phyloP scores from a whole-genome alignment of 2,888 invertebrate species.

The Unio pictorum region DNA sequence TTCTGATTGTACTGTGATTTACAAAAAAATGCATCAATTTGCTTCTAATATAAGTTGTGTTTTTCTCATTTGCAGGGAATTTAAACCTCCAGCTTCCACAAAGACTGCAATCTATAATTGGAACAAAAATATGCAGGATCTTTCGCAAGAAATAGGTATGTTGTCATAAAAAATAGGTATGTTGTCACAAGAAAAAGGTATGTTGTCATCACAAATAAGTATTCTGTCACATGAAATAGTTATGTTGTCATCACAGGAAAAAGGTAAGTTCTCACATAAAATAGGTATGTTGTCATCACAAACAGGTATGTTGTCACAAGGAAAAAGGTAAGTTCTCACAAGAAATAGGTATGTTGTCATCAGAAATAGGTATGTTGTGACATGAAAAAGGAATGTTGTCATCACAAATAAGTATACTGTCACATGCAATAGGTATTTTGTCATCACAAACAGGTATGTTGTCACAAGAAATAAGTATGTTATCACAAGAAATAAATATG shows the following conservation, averaged over 20 bases:
- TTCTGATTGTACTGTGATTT: no score
- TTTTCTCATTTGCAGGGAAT: conserved; percentile 50
- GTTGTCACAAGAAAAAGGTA: not conserved
- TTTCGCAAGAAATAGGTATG: conserved; percentile 65
- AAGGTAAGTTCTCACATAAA: conserved; percentile 61
- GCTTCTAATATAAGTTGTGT: not conserved
- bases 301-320: conserved; percentile 51
- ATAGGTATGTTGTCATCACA: conserved; percentile 62
- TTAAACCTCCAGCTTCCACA: conserved; percentile 67
- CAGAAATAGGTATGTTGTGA: conserved; percentile 14
- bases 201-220: not conserved
- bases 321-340: conserved; percentile 35
- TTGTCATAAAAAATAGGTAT: not conserved
- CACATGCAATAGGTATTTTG: conserved; percentile 61
- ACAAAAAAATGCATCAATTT: no score
- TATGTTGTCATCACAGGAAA: conserved; percentile 42
- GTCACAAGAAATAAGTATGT: conserved; percentile 63
- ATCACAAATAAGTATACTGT: conserved; percentile 3
- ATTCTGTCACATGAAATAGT: conserved; percentile 62
- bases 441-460: no score
- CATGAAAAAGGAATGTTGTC: conserved; percentile 60
- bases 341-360: conserved; percentile 56
- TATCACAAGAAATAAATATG: conserved; percentile 62
- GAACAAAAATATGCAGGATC: conserved; percentile 62
- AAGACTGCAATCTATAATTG: conserved; percentile 67